Evolutionary conservation across 2,113 vertebrate genomes (phyloP), one percentile per base, ranked within the genome.

Genomic region (Phalacrocorax pelagicus): DNA sequence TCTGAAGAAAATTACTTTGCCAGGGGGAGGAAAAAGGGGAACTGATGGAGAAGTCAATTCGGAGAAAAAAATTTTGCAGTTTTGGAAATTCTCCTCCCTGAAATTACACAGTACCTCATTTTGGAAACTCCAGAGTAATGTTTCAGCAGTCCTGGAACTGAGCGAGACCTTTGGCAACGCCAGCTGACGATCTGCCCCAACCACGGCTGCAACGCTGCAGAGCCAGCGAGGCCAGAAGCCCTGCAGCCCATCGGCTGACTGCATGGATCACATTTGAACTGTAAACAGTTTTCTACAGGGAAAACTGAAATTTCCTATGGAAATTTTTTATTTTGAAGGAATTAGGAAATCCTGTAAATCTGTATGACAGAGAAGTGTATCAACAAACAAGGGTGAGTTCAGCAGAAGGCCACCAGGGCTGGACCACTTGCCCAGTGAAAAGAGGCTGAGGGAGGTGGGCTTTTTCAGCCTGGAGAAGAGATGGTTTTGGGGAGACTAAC

Each of bases 31-130:
- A 47, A 52, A 81, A 92, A 86, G 20, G 26, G 51, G 79, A 93
- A 95, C 63, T 54, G 18, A 85, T 78, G 78, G 59, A 83, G 51
- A 94, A 88, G 17, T 69, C 47, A 62, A 30, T 80, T 94, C 2
- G 0, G 67, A 92, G 92, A 73, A 92, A 27, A 92, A 94, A 89
- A 74, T 67, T 47, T 88, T 65, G 55, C 15, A 47, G 6, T 79
- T 94, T 87, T 75, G 80, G 88, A 96, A 94, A 95, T 88, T 84
- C 73, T 96, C 65, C 80, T 90, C 83, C 80, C 92, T 92, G 52
- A 91, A 93, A 88, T 79, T 61, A 77, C 57, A 81, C 36, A 74
- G 90, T 91, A 81, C 69, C 65, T 95, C 82, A 71, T 88, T 92
- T 74, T 84, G 72, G 88, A 92, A 96, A 86, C 63, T 88, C 63